A percentile compares a stretch with the other conserved stretches of the same genome.
Evolutionary conservation across 2,797 vertebrate genomes (phyloP).

Genomic region (Buceros bicornis): DNA sequence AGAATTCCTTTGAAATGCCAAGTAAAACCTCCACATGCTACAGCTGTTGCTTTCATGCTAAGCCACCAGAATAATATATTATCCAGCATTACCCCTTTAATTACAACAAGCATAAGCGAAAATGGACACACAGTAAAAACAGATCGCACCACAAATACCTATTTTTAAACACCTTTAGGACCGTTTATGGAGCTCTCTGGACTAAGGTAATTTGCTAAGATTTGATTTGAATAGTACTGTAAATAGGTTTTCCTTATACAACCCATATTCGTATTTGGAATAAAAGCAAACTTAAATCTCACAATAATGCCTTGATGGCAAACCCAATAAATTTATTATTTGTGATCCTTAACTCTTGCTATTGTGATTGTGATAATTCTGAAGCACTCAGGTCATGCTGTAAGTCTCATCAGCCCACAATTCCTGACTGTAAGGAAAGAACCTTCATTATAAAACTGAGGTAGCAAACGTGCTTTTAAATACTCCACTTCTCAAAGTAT

Average conservation of each 20-base stretch:
- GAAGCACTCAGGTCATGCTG: conserved; percentile 51
- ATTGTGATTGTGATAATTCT: conserved; percentile 55
- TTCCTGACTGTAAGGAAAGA: conserved; percentile 55
- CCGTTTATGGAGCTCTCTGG: conserved; percentile 55
- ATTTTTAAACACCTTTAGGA: conserved; percentile 60
- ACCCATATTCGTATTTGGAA: conserved; percentile 69
- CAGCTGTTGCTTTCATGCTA: conserved; percentile 21
- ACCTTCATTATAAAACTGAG: neutral
- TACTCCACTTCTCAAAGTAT: neutral
- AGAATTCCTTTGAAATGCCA: neutral
- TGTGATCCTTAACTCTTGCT: conserved; percentile 58
- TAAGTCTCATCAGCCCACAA: conserved; percentile 60
- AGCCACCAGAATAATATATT: conserved; percentile 35
- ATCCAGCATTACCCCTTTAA: conserved; percentile 71
- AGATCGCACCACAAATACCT: conserved; percentile 68
- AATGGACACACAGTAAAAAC: conserved; percentile 62
- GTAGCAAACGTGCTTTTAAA: conserved; percentile 6
- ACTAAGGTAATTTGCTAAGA: conserved; percentile 69
- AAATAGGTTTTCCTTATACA: conserved; percentile 70
- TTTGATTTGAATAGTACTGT: conserved; percentile 56
- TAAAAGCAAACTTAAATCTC: conserved; percentile 72
- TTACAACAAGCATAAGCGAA: conserved; percentile 73
- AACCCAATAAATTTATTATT: conserved; percentile 63
- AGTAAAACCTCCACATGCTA: neutral
- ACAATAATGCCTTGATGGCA: conserved; percentile 42